Percentiles rank a stretch among this genome's conserved stretches.
Evolutionary conservation across 2,113 vertebrate genomes (phyloP).

Genomic region (Indri indri): DNA sequence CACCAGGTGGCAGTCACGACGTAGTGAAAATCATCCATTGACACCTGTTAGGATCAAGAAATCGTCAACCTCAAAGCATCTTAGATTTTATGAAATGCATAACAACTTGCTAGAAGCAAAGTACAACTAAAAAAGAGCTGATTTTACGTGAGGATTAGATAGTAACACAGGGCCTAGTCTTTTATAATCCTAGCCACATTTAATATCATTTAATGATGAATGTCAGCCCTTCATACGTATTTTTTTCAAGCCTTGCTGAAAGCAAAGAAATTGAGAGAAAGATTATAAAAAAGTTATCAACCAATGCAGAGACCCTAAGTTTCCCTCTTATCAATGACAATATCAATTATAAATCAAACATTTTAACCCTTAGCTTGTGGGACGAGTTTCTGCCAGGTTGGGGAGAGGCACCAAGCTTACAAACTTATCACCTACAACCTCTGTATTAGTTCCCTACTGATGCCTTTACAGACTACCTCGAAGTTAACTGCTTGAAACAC

Average conservation of each 20-base stretch:
- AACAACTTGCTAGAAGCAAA: not conserved
- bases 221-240: not conserved
- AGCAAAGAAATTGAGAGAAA: not conserved
- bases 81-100: not conserved
- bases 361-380: not conserved
- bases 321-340: not conserved
- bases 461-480: not conserved
- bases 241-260: not conserved
- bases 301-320: not conserved
- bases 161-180: not conserved
- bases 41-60: not conserved
- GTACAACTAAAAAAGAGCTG: not conserved
- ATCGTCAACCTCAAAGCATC: not conserved
- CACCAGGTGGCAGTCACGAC: slow-evolving; percentile 18
- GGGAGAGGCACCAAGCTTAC: not conserved
- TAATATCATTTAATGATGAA: not conserved
- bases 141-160: not conserved
- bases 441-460: too few relatives aligned
- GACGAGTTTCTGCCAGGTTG: not conserved
- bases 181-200: not conserved
- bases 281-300: not conserved
- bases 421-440: too few relatives aligned
- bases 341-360: not conserved
- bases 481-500: not conserved
- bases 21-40: not conserved